Conservation (phyloP, 2,888 invertebrate genomes). For the Cheilosia impressa region DNA sequence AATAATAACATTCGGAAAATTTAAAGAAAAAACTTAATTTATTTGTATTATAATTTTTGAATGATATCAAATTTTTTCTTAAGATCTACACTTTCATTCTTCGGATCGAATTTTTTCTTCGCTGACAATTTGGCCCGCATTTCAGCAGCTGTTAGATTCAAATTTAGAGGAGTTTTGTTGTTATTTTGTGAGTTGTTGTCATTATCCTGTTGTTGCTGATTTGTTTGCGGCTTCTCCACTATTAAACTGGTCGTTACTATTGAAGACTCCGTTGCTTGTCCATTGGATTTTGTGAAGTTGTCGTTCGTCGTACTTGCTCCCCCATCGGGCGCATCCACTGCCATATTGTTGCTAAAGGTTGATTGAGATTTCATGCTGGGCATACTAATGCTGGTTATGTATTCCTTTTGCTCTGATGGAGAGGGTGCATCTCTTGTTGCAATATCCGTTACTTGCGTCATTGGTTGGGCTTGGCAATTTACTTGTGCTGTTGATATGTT, state of each 20-base stretch:
- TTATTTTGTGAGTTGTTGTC: constrained; percentile 22
- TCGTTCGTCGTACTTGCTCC: constrained; percentile 74
- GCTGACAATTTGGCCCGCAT: constrained; percentile 93
- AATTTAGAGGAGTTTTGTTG: constrained; percentile 86
- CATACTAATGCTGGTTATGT: constrained; percentile 80
- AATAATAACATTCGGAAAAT: too few relatives aligned
- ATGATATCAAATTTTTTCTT: constrained; percentile 97
- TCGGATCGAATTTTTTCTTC: constrained; percentile 95
- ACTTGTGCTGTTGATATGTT: constrained; percentile 9
- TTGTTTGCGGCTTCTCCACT: constrained; percentile 28
- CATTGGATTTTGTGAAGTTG: constrained; percentile 77
- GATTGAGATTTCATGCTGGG: constrained; percentile 77
- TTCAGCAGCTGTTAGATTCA: constrained; percentile 96
- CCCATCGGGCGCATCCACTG: constrained; percentile 15
- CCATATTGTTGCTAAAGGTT: constrained; percentile 45
- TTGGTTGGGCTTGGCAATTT: constrained; percentile 3
- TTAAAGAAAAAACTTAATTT: not conserved
- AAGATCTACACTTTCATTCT: constrained; percentile 94
- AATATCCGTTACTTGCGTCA: constrained; percentile 33
- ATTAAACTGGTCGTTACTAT: not conserved
- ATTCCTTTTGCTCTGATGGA: constrained; percentile 55
- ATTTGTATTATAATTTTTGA: constrained; percentile 91
- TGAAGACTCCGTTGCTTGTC: constrained; percentile 76
- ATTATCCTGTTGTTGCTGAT: constrained; percentile 45
- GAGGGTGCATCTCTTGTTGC: constrained; percentile 25